phyloP scores from a whole-genome alignment of 2,797 vertebrate genomes.

The Neosilurus hyrtlii region DNA sequence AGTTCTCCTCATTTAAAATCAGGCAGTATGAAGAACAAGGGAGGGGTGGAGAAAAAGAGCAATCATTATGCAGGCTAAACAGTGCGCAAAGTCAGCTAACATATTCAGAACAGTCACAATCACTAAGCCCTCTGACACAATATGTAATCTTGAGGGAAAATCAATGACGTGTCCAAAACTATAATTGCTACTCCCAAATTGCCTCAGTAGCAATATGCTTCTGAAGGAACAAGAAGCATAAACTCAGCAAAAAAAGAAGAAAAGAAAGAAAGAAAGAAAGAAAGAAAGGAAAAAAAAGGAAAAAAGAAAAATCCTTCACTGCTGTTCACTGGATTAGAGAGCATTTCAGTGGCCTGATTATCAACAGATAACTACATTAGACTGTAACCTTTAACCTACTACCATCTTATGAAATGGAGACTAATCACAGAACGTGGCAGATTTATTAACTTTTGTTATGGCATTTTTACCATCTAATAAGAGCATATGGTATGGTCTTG shows the following conservation, averaged over 20 bases:
- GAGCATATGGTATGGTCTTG: background rate
- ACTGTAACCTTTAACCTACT: conserved; percentile 23
- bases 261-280: no score
- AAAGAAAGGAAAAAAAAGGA: conserved; percentile 62
- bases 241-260: conserved; percentile 70
- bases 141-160: conserved; percentile 79
- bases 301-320: conserved; percentile 52
- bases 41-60: conserved; percentile 61
- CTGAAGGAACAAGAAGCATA: conserved; percentile 73
- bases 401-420: conserved; percentile 3
- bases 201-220: conserved; percentile 76
- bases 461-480: background rate
- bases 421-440: background rate
- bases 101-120: conserved; percentile 51
- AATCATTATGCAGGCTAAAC: conserved; percentile 52
- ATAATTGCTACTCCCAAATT: conserved; percentile 79
- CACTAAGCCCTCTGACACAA: conserved; percentile 60
- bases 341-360: conserved; percentile 32
- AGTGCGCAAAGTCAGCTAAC: conserved; percentile 51
- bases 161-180: conserved; percentile 82
- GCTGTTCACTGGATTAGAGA: conserved; percentile 23
- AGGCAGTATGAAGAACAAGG: conserved; percentile 58
- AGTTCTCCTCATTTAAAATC: conserved; percentile 1
- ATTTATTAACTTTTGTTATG: background rate
- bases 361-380: conserved; percentile 23